Percentiles rank a stretch among this genome's conserved stretches.
Evolutionary conservation across 2,113 vertebrate genomes (phyloP).

Genomic region (Chaetodon trifascialis): DNA sequence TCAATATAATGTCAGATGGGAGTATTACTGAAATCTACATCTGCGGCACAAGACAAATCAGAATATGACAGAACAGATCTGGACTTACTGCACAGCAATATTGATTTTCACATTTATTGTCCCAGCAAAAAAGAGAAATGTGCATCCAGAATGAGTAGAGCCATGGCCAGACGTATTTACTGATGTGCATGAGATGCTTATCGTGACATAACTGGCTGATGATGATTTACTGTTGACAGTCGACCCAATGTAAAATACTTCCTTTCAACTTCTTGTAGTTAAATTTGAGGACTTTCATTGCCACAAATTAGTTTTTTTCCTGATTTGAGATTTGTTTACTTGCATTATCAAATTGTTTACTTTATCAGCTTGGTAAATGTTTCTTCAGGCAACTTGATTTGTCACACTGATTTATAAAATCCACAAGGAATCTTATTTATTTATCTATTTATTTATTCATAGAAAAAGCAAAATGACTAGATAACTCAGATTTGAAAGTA

Average conservation of each 20-base stretch:
- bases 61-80: not conserved
- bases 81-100: not conserved
- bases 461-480: not conserved
- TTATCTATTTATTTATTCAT: not conserved
- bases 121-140: not conserved
- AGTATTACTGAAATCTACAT: not conserved
- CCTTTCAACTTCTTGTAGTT: not conserved
- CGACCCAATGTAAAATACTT: not conserved
- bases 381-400: too few species aligned
- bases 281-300: not conserved
- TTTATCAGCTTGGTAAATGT: not conserved
- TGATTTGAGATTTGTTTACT: not conserved
- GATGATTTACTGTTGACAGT: not conserved
- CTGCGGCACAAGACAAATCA: not conserved
- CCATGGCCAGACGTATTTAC: not conserved
- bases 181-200: not conserved
- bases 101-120: not conserved
- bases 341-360: not conserved
- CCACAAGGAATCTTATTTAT: not conserved
- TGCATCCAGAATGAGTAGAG: not conserved
- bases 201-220: not conserved
- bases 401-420: too few species aligned
- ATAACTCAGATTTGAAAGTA: slow-evolving; percentile 53
- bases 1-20: not conserved
- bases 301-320: not conserved